Evolutionary conservation across 35 echinoderm and acorn worm species (phyloP).

Genomic region (Diadema setosum): DNA sequence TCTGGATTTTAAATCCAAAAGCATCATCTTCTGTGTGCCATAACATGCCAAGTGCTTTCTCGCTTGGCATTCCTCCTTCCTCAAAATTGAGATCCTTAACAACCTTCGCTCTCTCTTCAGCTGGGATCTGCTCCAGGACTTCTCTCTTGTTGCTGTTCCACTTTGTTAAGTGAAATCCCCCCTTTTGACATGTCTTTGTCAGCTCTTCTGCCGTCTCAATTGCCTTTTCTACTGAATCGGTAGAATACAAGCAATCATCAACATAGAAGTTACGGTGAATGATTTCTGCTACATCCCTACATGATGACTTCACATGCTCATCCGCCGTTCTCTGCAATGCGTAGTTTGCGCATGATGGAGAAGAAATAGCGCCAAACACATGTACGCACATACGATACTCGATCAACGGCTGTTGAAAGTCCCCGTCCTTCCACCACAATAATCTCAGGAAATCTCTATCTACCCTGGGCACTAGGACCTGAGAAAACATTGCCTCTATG

Average conservation of each 20-base stretch:
- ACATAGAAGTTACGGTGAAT: too few species aligned
- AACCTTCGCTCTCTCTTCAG: neutral
- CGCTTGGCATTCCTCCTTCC: constrained; percentile 34
- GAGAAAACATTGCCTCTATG: constrained; percentile 30
- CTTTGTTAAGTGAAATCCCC: neutral
- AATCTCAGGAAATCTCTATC: constrained; percentile 1
- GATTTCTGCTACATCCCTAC: too few species aligned
- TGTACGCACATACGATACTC: neutral
- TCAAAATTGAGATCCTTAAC: constrained; percentile 14
- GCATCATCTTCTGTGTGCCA: constrained; percentile 32
- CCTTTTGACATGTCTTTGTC: neutral
- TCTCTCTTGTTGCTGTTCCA: neutral
- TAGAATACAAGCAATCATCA: neutral
- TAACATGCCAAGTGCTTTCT: constrained; percentile 43
- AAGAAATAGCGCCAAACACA: constrained; percentile 41
- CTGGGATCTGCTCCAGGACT: constrained; percentile 37
- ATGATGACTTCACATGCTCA: neutral
- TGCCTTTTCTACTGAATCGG: neutral
- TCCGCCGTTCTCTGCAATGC: constrained; percentile 17
- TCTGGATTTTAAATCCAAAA: constrained; percentile 13
- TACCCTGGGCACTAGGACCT: neutral
- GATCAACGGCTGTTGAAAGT: neutral
- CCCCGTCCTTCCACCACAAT: constrained; percentile 30
- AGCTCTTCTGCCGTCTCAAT: neutral
- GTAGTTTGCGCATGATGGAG: constrained; percentile 33